These are phyloP conservation scores for Chloroceryle aenea DNA, from an alignment of 2,113 vertebrate species.

Conservation along the genomic window DNA sequence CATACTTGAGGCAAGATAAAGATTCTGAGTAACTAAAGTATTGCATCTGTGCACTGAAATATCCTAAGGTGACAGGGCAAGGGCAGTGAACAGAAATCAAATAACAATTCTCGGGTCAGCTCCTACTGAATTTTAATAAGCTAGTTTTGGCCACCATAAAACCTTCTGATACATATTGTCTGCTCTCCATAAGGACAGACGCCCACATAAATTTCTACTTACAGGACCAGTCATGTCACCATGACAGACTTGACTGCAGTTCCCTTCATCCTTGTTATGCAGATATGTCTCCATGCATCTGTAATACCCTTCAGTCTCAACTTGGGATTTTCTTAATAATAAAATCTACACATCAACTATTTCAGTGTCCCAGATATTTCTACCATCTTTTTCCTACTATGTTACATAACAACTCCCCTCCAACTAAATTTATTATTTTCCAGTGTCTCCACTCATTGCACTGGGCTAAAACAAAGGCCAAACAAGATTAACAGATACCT, in stretches of 20 bases:
- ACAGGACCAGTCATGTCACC: neutral
- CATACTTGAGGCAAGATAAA: neutral
- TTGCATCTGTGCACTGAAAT: neutral
- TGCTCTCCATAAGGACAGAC: neutral
- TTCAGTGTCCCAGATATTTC: too few species aligned
- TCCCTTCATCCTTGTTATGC: neutral
- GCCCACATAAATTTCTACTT: neutral
- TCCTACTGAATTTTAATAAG: neutral
- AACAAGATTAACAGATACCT: too few species aligned
- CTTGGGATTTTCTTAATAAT: too few species aligned
- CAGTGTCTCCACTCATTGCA: too few species aligned
- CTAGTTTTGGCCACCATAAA: neutral
- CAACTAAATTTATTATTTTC: too few species aligned
- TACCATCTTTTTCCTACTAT: too few species aligned
- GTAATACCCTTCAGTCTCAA: too few species aligned
- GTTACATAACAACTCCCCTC: too few species aligned
- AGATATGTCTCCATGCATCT: too few species aligned
- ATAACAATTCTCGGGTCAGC: neutral
- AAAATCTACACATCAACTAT: too few species aligned
- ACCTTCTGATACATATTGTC: neutral
- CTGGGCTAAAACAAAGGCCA: too few species aligned
- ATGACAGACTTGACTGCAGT: neutral
- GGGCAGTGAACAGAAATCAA: neutral
- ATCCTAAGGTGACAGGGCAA: too few species aligned
- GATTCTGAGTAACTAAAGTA: neutral